phyloP scores from a whole-genome alignment of 2,113 vertebrate genomes.

The Rhabdornis inornatus region DNA sequence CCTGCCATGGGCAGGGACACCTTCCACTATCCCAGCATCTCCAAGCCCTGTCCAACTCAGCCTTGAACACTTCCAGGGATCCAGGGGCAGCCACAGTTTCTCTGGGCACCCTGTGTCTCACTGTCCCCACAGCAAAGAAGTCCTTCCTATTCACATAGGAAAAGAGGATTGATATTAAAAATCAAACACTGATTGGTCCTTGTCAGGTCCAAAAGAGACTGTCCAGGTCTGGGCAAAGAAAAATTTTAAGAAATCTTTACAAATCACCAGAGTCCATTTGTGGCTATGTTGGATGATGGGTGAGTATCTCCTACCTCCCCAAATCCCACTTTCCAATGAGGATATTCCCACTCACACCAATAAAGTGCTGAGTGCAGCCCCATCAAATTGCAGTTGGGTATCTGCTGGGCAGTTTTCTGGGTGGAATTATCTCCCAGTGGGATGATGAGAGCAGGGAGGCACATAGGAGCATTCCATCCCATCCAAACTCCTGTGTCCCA shows the following conservation, averaged over 20 bases:
- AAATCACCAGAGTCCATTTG: background rate
- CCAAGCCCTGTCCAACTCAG: rapidly evolving
- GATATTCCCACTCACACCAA: background rate
- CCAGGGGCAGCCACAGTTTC: background rate
- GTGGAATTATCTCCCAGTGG: background rate
- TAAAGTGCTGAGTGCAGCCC: background rate
- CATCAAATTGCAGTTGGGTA: rapidly evolving
- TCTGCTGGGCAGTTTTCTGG: background rate
- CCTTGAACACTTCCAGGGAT: background rate
- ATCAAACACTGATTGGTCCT: no score
- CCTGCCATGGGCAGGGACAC: background rate
- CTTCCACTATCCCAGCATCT: background rate
- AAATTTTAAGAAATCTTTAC: no score
- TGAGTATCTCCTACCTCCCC: background rate
- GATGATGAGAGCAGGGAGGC: background rate
- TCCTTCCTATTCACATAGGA: background rate
- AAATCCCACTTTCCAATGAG: background rate
- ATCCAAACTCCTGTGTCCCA: rapidly evolving
- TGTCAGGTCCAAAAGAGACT: no score
- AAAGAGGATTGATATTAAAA: background rate
- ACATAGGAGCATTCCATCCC: rapidly evolving
- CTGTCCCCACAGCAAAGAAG: background rate
- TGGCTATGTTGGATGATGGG: rapidly evolving
- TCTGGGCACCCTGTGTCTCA: background rate
- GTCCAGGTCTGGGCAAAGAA: no score